These are phyloP conservation scores for Semicossyphus pulcher DNA, from an alignment of 2,113 vertebrate genomes.

Conservation along the genomic window DNA sequence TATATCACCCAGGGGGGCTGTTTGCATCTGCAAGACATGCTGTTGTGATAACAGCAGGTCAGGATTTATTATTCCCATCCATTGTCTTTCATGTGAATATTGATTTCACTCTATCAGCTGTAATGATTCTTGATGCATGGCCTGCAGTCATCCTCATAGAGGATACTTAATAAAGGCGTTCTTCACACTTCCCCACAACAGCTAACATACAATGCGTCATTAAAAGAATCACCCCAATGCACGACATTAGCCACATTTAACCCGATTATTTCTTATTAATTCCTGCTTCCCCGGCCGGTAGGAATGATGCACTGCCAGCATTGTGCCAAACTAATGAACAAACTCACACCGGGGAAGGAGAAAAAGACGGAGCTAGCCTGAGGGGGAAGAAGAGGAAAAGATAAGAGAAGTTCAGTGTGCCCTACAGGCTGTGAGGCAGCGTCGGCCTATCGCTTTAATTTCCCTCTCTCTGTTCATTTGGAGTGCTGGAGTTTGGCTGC, in stretches of 20 bases:
- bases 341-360: conserved; percentile 53
- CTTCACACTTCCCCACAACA: not conserved
- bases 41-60: not conserved
- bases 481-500: conserved; percentile 68
- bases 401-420: conserved; percentile 65
- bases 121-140: conserved; percentile 41
- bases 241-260: conserved; percentile 15
- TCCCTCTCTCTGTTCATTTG: conserved; percentile 61
- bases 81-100: conserved; percentile 10
- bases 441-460: conserved; percentile 64
- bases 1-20: not conserved
- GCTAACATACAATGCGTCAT: not conserved
- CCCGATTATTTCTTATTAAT: conserved; percentile 24
- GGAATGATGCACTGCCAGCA: conserved; percentile 27
- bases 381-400: conserved; percentile 31
- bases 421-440: conserved; percentile 56
- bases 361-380: conserved; percentile 50
- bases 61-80: not conserved
- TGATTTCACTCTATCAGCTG: conserved; percentile 28
- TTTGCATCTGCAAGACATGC: not conserved
- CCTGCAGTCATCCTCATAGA: conserved; percentile 14
- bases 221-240: conserved; percentile 3
- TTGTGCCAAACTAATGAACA: conserved; percentile 60
- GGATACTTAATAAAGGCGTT: conserved; percentile 9
- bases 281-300: conserved; percentile 12